These are phyloP conservation scores for Drosophila biarmipes DNA, from an alignment of 1,140 invertebrate species.

Conservation along the genomic window DNA sequence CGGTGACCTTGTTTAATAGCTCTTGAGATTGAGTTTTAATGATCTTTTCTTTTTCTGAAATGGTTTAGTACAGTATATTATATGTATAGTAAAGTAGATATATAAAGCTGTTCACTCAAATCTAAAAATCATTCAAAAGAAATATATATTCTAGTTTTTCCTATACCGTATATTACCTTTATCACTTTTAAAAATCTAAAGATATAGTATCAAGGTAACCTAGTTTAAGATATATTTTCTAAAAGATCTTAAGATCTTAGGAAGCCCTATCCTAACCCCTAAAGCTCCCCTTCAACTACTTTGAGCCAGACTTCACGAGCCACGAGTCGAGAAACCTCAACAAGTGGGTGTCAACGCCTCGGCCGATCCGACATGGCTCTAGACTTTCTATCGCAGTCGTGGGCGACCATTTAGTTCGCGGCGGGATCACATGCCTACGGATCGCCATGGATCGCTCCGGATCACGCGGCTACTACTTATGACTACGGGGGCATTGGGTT, in stretches of 20 bases:
- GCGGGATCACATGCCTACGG: conserved; percentile 50
- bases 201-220: neutral
- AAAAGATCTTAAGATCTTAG: neutral
- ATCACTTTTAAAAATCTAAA: too few relatives aligned
- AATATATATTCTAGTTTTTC: too few relatives aligned
- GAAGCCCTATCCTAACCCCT: neutral
- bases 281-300: neutral
- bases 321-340: conserved; percentile 4
- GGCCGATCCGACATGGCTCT: conserved; percentile 11
- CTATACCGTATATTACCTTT: too few relatives aligned
- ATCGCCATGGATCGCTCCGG: neutral
- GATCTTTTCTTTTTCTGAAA: too few relatives aligned
- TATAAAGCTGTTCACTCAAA: too few relatives aligned
- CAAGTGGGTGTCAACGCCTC: conserved; percentile 18
- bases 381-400: conserved; percentile 44
- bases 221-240: neutral
- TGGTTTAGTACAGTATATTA: too few relatives aligned
- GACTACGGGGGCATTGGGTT: neutral
- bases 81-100: too few relatives aligned
- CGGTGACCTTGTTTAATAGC: too few relatives aligned
- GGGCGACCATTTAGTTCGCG: conserved; percentile 60
- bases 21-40: too few relatives aligned
- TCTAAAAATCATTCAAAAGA: too few relatives aligned
- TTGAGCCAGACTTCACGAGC: neutral
- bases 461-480: conserved; percentile 31